Evolutionary conservation across 2,113 vertebrate species (phyloP), one percentile per base, ranked within the genome.

Genomic region (Hemiprocne comata): DNA sequence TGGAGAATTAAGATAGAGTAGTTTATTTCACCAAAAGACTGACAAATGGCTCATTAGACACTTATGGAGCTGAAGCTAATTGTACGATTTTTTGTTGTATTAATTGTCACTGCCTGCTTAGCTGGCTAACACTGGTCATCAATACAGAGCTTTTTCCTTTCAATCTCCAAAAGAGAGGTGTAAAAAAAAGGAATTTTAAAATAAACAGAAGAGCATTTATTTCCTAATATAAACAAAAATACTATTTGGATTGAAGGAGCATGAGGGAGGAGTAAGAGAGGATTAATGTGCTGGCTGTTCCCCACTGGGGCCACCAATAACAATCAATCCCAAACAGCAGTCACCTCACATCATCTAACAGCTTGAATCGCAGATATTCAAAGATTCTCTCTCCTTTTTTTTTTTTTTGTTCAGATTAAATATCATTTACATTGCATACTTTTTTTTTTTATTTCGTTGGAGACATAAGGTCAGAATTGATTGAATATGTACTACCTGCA

Each of bases 401-500:
- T 16, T 26, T 89, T 93, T 96, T 95, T 80, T 93, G 92, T 96
- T 97, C 94, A 90, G 90, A 98, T 97, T 97, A 96, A 97, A 97
- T 94, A 97, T 94, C 88, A 95, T 96, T 97, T 98, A 97, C 93
- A 98, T 87, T 95, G 95, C 70, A 97, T 83, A 88, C 70, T 89
- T 95, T 96, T 97, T 95, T 97, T 95, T 98, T 98, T 97, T 94
- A 96, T 97, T 97, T 98, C 55, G 13, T 97, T 33, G 72, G 97
- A 98, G 98, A 97, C 98, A 98, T 97, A 97, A 98, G 98, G 98
- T 98, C 98, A 98, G 97, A 98, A 98, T 93, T 98, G 98, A 98
- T 87, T 97, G 98, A 98, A 97, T 97, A 97, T 97, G 97, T 96
- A 98, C 97, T 98, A 98, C 97, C 97, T 98, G 96, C 97, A 97